Evolutionary conservation across 2,888 invertebrate genomes (phyloP), one percentile per base, ranked within the genome.

Genomic region (Pristionchus fissidentatus): DNA sequence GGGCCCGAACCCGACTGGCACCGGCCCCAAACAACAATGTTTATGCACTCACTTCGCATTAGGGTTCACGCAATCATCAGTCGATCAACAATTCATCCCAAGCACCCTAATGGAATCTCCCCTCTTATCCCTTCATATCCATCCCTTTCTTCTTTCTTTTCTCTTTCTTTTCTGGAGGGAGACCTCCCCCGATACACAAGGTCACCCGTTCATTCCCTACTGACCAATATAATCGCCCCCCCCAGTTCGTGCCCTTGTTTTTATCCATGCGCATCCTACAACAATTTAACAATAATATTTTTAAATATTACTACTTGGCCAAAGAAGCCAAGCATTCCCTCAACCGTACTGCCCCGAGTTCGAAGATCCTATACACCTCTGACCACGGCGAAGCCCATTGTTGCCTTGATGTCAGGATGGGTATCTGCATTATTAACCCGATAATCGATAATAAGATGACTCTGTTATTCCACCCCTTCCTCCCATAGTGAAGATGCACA

Each of bases 181-280:
- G 75, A 29, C 75, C 75, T 75, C 75, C n/a, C n/a, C n/a, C n/a
- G n/a, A n/a, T n/a, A n/a, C n/a, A 75, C 75, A 75, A 75, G 75
- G 75, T 75, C 75, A 46, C 41, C n/a, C n/a, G 22, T 26, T 26
- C 43, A n/a, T 41, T 73, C 66, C 19, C 66, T 38, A n/a, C 66
- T 66, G 26, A 29, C 38, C 66, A 62, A 19, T 19, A 66, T 66
- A 66, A 66, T 66, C 66, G 35, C 66, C 2, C 5, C 22, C 22
- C 19, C 66, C 38, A 15, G 66, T 66, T 66, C 66, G 38, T 66
- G n/a, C 66, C 66, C 8, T 66, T 10, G 3, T 1, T 66, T 66
- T 41, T 66, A 1, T 15, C 38, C 55, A 55, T 0, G 1, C 22
- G 19, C 66, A 35, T 41, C n/a, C 66, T n/a, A n/a, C n/a, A n/a